Evolutionary conservation across 1,140 invertebrate genomes (phyloP).

Genomic region (Caenorhabditis briggsae): DNA sequence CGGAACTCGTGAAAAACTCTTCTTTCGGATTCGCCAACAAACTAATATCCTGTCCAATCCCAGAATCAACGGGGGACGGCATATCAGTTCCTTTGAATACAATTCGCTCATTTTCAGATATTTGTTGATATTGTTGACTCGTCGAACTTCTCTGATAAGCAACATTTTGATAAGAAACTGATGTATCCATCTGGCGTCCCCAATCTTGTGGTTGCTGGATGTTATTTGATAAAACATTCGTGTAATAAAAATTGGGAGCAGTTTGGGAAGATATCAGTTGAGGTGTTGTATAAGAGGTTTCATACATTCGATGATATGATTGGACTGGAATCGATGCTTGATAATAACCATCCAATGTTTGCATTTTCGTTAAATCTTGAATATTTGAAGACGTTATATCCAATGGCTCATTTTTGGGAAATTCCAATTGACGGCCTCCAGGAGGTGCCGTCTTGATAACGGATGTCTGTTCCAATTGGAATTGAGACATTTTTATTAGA

Average conservation of each 20-base stretch:
- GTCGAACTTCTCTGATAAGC: slow-evolving; percentile 19
- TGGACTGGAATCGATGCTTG: slow-evolving; percentile 11
- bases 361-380: slow-evolving; percentile 73
- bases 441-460: slow-evolving; percentile 77
- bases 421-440: slow-evolving; percentile 69
- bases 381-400: slow-evolving; percentile 70
- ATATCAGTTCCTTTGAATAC: slow-evolving; percentile 66
- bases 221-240: slow-evolving; percentile 32
- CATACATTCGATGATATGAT: slow-evolving; percentile 58
- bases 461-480: slow-evolving; percentile 71
- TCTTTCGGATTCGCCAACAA: slow-evolving; percentile 78
- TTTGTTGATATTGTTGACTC: slow-evolving; percentile 60
- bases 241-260: slow-evolving; percentile 28
- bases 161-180: not conserved
- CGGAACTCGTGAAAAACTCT: slow-evolving; percentile 78
- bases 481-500: slow-evolving; percentile 62
- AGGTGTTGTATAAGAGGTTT: not conserved
- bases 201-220: slow-evolving; percentile 41
- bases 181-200: slow-evolving; percentile 34
- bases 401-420: slow-evolving; percentile 76
- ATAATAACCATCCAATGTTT: slow-evolving; percentile 71
- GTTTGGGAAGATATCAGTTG: slow-evolving; percentile 24
- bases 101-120: slow-evolving; percentile 53
- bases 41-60: slow-evolving; percentile 74
- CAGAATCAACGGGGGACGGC: slow-evolving; percentile 76